Base-by-base conservation (phyloP, 2,888 invertebrate genomes). In the Sympetrum striolatum region DNA sequence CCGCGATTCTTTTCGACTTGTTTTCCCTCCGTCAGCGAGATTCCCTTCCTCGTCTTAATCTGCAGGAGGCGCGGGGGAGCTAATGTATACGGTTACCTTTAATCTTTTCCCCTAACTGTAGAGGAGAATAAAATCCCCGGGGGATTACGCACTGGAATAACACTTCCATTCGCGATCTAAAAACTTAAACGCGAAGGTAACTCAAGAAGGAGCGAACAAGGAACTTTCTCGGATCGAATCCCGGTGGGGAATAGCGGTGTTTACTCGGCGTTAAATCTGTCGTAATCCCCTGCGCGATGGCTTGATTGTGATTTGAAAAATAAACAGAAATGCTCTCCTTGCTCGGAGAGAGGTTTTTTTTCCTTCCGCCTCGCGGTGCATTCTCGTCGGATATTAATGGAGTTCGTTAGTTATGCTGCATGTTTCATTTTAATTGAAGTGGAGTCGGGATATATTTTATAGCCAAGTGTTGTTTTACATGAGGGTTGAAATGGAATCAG, bases 61-160 rank as follows among this genome's bases (percentile, higher is more conserved):
- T 86, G 60, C 86, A 60, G 37, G 37, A 60, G 86, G 37, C 60
- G 60, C 86, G 86, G 86, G n/a, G 39, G 37, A 37, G 86, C 18
- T 37, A 86, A 86, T 64, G 86, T 86, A 86, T 86, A 60, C 60
- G 4, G 86, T 86, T 86, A 86, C 86, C 86, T 14, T 18, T 86
- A 86, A 86, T 58, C 86, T 39, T 73, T 2, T 25, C 44, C 81
- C 44, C 31, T 82, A 82, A 82, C 82, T 82, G 82, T 82, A 82
- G 18, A 44, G 37, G 12, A 80, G 86, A 60, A 73, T 86, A 37
- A 31, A 86, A 86, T 86, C 86, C 86, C 22, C 37, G 31, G 60
- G 37, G 86, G 86, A 86, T 86, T 86, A 86, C 37, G 86, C 37
- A 2, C 53, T 60, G 60, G 25, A 31, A 25, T 14, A 60, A 60